Conservation (phyloP, 92 coral and sea anemone species). For the Porites divaricata region DNA sequence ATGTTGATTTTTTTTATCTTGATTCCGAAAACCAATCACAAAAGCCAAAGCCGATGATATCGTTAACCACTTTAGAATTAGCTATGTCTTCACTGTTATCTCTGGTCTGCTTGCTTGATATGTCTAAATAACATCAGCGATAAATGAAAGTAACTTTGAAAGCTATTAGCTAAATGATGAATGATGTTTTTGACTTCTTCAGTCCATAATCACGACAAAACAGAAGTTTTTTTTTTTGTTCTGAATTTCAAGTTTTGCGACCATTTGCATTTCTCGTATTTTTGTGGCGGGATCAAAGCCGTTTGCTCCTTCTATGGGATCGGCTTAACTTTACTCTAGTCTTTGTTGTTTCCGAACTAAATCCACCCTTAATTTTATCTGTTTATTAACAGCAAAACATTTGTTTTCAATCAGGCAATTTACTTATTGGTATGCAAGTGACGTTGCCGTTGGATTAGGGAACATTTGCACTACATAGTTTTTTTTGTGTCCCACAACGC, state of each 20-base stretch:
- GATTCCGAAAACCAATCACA: constrained; percentile 27
- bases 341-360: neutral
- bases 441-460: too few relatives aligned
- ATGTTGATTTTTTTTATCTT: constrained; percentile 10
- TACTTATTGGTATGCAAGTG: too few relatives aligned
- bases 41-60: constrained; percentile 2
- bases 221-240: too few relatives aligned
- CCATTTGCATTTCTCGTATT: neutral
- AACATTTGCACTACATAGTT: too few relatives aligned
- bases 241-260: neutral
- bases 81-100: constrained; percentile 37
- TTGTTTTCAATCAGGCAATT: neutral
- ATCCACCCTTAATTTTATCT: neutral
- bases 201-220: neutral
- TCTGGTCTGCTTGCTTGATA: constrained; percentile 7
- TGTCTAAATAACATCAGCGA: constrained; percentile 5
- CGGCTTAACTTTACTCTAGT: neutral
- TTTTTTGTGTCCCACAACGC: too few relatives aligned
- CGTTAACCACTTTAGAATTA: constrained; percentile 28
- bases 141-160: neutral
- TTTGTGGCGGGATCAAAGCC: neutral
- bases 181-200: neutral
- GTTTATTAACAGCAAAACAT: neutral
- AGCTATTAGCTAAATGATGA: neutral
- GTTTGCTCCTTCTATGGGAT: neutral